A percentile compares a stretch with the other conserved stretches of the same genome.
These are phyloP conservation scores for Heliocidaris erythrogramma DNA, from an alignment of 35 echinoderm and acorn worm species.

Conservation along the genomic window DNA sequence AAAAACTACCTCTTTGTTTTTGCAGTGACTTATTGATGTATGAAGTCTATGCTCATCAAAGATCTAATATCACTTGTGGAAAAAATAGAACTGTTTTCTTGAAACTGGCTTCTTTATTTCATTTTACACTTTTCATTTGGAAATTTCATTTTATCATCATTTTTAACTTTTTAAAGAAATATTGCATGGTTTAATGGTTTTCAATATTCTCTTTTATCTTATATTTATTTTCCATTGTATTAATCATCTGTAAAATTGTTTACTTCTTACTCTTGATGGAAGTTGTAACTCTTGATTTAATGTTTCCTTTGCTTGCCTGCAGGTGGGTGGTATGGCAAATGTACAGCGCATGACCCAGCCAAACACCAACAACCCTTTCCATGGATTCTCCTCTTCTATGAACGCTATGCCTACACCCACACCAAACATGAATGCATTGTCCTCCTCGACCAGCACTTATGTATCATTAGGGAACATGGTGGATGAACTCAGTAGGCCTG, in stretches of 20 bases:
- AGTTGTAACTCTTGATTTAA: constrained; percentile 45
- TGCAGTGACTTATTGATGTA: neutral
- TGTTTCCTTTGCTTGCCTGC: constrained; percentile 48
- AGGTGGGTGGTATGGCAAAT: constrained; percentile 56
- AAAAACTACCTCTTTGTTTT: neutral
- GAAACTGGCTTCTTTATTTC: neutral
- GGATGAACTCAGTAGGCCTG: constrained; percentile 62
- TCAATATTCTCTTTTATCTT: neutral
- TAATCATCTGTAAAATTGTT: constrained; percentile 7
- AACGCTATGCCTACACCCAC: constrained; percentile 77
- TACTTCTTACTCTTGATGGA: constrained; percentile 32
- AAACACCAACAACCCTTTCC: constrained; percentile 45
- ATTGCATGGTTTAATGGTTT: neutral
- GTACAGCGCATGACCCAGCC: constrained; percentile 51
- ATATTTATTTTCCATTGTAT: neutral
- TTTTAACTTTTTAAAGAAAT: neutral
- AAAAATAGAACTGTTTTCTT: neutral
- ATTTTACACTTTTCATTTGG: neutral
- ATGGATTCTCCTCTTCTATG: too few relatives aligned
- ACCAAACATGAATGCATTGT: constrained; percentile 75
- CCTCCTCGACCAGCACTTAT: constrained; percentile 69
- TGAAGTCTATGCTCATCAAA: neutral
- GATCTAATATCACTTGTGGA: too few relatives aligned
- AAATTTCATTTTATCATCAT: neutral
- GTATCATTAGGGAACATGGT: constrained; percentile 64